Evolutionary conservation across 2,113 vertebrate genomes (phyloP).

Genomic region (Vidua chalybeata): DNA sequence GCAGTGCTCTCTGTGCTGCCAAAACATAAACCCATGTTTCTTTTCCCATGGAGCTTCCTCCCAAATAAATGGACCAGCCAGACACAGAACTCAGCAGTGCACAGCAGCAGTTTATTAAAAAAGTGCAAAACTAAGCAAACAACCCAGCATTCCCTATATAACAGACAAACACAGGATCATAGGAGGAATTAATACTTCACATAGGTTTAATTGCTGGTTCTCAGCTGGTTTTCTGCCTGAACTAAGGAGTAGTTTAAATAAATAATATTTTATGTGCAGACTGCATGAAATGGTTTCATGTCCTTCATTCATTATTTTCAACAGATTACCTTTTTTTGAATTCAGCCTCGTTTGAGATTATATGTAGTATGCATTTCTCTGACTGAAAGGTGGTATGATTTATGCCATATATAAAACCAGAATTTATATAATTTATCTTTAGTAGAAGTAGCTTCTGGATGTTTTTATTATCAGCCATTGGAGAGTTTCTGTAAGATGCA

Average conservation of each 20-base stretch:
- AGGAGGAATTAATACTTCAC: conserved; percentile 48
- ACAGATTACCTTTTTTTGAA: neutral
- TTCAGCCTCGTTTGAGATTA: neutral
- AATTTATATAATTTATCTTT: neutral
- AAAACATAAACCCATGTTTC: conserved; percentile 17
- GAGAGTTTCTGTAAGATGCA: neutral
- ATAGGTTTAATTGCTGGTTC: conserved; percentile 69
- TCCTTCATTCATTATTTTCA: neutral
- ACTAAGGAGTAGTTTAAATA: conserved; percentile 33
- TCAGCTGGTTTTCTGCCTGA: conserved; percentile 62
- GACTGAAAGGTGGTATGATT: neutral
- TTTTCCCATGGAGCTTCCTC: conserved; percentile 15
- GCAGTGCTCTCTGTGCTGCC: conserved; percentile 39
- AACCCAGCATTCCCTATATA: neutral
- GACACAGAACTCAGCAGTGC: conserved; percentile 7
- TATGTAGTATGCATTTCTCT: neutral
- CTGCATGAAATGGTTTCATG: neutral
- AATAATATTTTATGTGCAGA: neutral
- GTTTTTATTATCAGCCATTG: neutral
- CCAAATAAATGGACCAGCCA: conserved; percentile 27
- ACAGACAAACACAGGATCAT: neutral
- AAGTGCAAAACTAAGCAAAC: conserved; percentile 17
- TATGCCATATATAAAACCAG: neutral
- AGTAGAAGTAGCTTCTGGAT: neutral
- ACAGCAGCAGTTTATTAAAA: conserved; percentile 38